Base-by-base conservation (phyloP, 37 sponge, comb jelly and placozoan species). In the Cladorhizidae sp. region DNA sequence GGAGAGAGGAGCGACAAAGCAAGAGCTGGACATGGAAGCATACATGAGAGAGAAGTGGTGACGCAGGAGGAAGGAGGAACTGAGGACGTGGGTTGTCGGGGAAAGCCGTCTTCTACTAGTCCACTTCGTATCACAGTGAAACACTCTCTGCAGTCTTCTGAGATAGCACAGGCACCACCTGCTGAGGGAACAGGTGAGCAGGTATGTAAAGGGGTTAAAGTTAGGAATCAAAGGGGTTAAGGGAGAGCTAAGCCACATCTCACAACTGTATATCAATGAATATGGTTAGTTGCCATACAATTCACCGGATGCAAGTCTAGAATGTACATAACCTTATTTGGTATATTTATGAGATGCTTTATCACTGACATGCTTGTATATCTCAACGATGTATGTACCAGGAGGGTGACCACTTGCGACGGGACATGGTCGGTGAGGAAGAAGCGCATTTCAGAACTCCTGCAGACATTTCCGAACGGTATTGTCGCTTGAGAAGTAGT, bases 391-490 rank as follows among this genome's bases (percentile, higher is more conserved):
- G 61, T 59, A 3, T 59, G 15, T 59, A 12, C 3, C 5, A 28
- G 61, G 61, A 59, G n/a, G 61, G 28, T 17, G 28, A 5, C 17
- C 28, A 17, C 28, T 23, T 12, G 12, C 22, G 17, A 57, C 38
- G 51, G 42, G 78, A 57, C 14, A 51, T 51, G 29, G 54, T 25
- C n/a, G 18, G 39, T 3, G 15, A 59, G 40, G 62, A 76, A 14
- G 29, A 36, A 22, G 26, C 80, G 2, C 39, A 49, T 25, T 80
- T 80, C 70, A 56, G 20, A 32, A 80, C 55, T 15, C 83, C 83
- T 28, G 83, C 65, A 1, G 83, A 82, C n/a, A 82, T 82, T 25
- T 73, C 64, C 67, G 22, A 37, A 12, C 37, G 69, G 21, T 40
- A 1, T 65, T 40, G 56, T 35, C 23, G 37, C 12, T 40, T 40